Conservation (phyloP, 1,140 invertebrate species). For the Caenorhabditis latens region DNA sequence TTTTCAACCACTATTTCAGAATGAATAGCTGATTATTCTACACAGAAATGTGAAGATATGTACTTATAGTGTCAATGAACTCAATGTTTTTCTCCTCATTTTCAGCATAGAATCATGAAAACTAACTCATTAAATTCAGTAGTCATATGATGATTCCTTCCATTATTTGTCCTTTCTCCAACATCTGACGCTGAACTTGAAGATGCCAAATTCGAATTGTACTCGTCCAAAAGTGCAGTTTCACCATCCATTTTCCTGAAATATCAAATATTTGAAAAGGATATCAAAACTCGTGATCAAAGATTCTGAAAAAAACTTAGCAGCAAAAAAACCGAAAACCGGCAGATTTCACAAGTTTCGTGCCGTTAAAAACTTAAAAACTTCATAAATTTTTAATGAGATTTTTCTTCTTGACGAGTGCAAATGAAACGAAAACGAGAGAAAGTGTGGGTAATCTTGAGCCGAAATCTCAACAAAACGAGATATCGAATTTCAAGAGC, state of each 20-base stretch:
- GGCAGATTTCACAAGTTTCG: slow-evolving; percentile 1
- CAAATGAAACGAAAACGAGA: slow-evolving; percentile 18
- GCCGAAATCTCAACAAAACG: slow-evolving; percentile 33
- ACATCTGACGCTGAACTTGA: slow-evolving; percentile 42
- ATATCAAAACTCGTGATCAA: not conserved
- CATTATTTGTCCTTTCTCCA: not conserved
- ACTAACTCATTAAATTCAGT: slow-evolving; percentile 43
- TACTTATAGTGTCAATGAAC: too few species aligned
- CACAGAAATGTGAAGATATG: too few species aligned
- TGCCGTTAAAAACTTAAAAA: slow-evolving; percentile 40
- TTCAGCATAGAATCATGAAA: not conserved
- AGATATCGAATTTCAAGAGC: slow-evolving; percentile 44
- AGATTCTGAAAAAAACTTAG: not conserved
- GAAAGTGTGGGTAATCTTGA: slow-evolving; percentile 43
- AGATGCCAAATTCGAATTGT: slow-evolving; percentile 47
- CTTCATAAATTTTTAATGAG: slow-evolving; percentile 41
- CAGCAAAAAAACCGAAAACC: not conserved
- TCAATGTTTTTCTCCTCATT: too few species aligned
- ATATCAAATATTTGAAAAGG: not conserved
- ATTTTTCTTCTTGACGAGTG: slow-evolving; percentile 40
- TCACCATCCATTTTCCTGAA: slow-evolving; percentile 43
- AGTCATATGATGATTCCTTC: slow-evolving; percentile 48
- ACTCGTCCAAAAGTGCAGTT: slow-evolving; percentile 44
- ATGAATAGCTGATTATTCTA: too few species aligned
- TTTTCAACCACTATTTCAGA: too few species aligned